Base-by-base conservation (phyloP, 2,113 vertebrate species). In the Tamias sibiricus region DNA sequence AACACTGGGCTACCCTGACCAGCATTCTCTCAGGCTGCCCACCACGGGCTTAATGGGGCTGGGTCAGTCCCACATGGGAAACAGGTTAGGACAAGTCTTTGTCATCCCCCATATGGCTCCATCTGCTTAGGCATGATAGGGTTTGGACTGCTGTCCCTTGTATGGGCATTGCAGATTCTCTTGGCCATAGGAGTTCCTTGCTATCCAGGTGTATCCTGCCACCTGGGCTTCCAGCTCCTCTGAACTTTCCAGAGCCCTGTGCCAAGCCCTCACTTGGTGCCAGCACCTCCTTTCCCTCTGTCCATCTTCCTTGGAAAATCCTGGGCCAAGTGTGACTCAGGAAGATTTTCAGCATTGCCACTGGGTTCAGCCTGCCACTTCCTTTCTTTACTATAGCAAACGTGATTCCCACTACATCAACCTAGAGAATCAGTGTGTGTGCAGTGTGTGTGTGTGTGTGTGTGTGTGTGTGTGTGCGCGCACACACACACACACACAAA, bases 341-440 rank as follows among this genome's bases (percentile, higher is more conserved):
- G 44, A 68, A 54, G 62, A 30, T 35, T 37, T 42, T 44, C 59
- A 44, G 72, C 28, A 1, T n/a, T 28, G 57, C 42, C n/a, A 0
- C 24, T 3, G 0, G 40, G 24, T 22, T 37, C 52, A 14, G 8
- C 37, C 37, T 44, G 22, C 37, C 42, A 6, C 35, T 7, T 10
- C 32, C 37, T 24, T 42, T 84, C 30, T 32, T 10, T 44, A 37
- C 37, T 35, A 59, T 4, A 66, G 57, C 42, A 86, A 7, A 37
- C 6, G 3, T 3, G 1, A 28, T n/a, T 8, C 59, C 37, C 9
- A 20, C 17, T 44, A 6, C 8, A 10, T 49, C 42, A 14, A 49
- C 47, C 54, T 54, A 80, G 47, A 97, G 81, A 72, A 44, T 82
- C 24, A n/a, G n/a, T n/a, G n/a, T n/a, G n/a, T n/a, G n/a, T n/a